Evolutionary conservation across 1,140 invertebrate genomes (phyloP), one percentile per base, ranked within the genome.

Genomic region (Bacillus rossius): DNA sequence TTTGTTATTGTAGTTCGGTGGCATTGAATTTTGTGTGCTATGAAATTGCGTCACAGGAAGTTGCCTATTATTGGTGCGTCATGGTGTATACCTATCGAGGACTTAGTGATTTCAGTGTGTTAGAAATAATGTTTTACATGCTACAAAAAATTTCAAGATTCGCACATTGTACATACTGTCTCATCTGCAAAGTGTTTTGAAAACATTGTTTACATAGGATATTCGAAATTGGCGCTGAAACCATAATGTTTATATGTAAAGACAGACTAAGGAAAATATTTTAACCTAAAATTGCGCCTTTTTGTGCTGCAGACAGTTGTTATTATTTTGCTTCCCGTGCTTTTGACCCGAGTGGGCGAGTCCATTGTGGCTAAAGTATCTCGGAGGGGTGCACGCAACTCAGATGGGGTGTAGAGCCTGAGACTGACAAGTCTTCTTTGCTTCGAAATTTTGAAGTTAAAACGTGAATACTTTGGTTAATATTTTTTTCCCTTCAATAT

Each of bases 341-440:
- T 60, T 60, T 60, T 60, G 58, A 60, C 58, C 58, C 58, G 58
- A 55, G 51, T 60, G 58, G 58, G 51, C 52, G 58, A 60, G 51
- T 60, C 58, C 58, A 60, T 60, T 60, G 42, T 26, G 34, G 29
- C 43, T 13, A 45, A 25, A 45, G 42, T 26, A 29, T 59, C 51
- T 60, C 58, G 50, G 49, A 2, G 57, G 57, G 50, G 57, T 55
- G 57, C 43, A 42, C 37, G 57, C 34, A 55, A 55, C 54, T 45
- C 58, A 60, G 58, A 60, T 60, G 58, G 51, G 58, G 25, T 60
- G 51, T 54, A 38, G 41, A 58, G 47, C 19, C 10, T 34, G 29
- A 34, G 29, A 34, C 29, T 34, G 29, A 34, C 29, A 34, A 34
- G 29, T 34, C 29, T 34, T 34, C n/a, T 34, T 34, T 34, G 29